Percentiles rank a stretch among this genome's conserved stretches.
Conservation (phyloP, 2,113 vertebrate species). For the Antechinus flavipes region DNA sequence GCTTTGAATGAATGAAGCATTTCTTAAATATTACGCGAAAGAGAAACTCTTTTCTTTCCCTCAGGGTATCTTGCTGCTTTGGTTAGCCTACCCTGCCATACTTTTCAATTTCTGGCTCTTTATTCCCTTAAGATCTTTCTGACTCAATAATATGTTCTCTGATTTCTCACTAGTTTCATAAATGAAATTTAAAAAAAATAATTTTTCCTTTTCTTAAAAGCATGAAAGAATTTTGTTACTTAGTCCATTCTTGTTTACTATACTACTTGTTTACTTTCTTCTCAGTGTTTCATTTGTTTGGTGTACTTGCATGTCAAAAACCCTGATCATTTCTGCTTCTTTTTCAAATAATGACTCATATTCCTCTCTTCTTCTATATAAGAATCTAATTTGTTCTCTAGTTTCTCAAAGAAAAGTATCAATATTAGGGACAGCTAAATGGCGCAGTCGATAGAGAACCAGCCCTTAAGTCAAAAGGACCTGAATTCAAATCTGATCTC, state of each 20-base stretch:
- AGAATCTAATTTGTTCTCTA: too few species aligned
- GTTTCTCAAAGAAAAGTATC: too few species aligned
- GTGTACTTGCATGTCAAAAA: too few species aligned
- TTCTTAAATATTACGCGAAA: not conserved
- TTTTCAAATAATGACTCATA: too few species aligned
- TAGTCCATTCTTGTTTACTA: not conserved
- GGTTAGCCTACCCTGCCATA: not conserved
- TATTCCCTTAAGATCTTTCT: not conserved
- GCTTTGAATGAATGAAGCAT: not conserved
- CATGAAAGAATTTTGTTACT: not conserved
- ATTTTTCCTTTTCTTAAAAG: not conserved
- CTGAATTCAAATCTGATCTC: too few species aligned
- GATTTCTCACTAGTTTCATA: not conserved
- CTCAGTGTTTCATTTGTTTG: too few species aligned
- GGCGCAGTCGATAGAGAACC: too few species aligned
- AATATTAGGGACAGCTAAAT: too few species aligned
- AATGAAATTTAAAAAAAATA: not conserved
- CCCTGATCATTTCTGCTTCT: too few species aligned
- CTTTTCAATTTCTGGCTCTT: not conserved
- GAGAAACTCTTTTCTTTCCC: not conserved
- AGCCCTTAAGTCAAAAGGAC: too few species aligned
- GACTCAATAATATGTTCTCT: not conserved
- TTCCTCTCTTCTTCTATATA: too few species aligned
- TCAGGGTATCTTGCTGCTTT: not conserved
- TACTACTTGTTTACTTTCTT: too few species aligned